A percentile compares a stretch with the other conserved stretches of the same genome.
These are phyloP conservation scores for Dryobota labecula DNA, from an alignment of 2,888 invertebrate species.

Conservation along the genomic window DNA sequence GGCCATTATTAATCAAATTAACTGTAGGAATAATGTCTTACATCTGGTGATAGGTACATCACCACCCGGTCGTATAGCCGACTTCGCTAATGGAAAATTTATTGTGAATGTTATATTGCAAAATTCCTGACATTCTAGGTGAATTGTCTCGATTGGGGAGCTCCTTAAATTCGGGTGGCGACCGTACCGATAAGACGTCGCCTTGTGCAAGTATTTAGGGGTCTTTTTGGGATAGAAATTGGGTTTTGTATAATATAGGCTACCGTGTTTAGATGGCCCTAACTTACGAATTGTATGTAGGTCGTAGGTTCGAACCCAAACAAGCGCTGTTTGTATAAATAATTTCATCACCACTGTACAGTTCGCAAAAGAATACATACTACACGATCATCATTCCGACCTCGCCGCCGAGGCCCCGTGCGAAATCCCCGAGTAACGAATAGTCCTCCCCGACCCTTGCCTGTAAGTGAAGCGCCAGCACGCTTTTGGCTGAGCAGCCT, in stretches of 20 bases:
- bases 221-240: constrained; percentile 14
- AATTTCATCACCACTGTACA: too few relatives aligned
- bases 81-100: constrained; percentile 72
- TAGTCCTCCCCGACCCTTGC: too few relatives aligned
- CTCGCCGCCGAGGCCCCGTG: too few relatives aligned
- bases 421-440: too few relatives aligned
- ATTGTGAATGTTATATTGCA: constrained; percentile 73
- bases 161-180: constrained; percentile 61
- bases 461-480: too few relatives aligned
- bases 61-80: constrained; percentile 36
- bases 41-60: constrained; percentile 58
- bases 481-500: too few relatives aligned
- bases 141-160: constrained; percentile 68
- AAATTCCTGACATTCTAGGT: constrained; percentile 69
- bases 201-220: constrained; percentile 45
- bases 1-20: constrained; percentile 43
- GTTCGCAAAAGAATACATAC: too few relatives aligned
- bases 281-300: too few relatives aligned
- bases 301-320: too few relatives aligned
- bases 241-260: neutral
- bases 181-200: constrained; percentile 55
- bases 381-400: too few relatives aligned
- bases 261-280: neutral
- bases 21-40: constrained; percentile 46
- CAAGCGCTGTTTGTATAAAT: too few relatives aligned